Evolutionary conservation across 2,113 vertebrate species (phyloP).

Genomic region (Ellobius talpinus): DNA sequence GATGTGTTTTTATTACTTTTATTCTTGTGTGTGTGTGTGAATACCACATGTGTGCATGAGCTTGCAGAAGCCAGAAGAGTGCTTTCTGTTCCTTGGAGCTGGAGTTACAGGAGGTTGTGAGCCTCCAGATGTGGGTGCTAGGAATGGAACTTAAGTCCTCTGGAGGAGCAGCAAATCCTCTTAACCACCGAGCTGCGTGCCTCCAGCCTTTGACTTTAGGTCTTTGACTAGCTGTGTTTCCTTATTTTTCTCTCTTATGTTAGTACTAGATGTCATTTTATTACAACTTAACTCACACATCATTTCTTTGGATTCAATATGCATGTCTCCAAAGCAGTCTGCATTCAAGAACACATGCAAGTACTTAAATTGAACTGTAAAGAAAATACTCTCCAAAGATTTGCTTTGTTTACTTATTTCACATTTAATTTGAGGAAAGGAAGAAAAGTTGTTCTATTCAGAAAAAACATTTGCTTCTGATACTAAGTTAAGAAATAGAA

Average conservation of each 20-base stretch:
- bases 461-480: neutral
- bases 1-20: neutral
- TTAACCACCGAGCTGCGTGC: neutral
- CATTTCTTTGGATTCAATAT: neutral
- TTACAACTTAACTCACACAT: conserved; percentile 1
- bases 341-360: neutral
- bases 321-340: neutral
- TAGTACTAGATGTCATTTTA: neutral
- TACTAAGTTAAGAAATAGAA: neutral
- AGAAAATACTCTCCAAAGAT: conserved; percentile 47
- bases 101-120: neutral
- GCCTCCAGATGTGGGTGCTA: too few species aligned
- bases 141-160: neutral
- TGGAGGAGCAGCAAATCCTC: neutral
- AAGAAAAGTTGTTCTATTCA: conserved; percentile 43
- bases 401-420: conserved; percentile 47
- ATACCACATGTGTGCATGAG: too few species aligned
- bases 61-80: neutral
- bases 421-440: conserved; percentile 35
- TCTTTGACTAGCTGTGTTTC: neutral
- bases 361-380: neutral
- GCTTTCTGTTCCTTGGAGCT: neutral
- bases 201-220: neutral
- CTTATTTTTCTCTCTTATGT: conserved; percentile 16
- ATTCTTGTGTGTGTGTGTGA: neutral